phyloP scores from a whole-genome alignment of 92 coral and sea anemone species.

The Blastomussa wellsi region DNA sequence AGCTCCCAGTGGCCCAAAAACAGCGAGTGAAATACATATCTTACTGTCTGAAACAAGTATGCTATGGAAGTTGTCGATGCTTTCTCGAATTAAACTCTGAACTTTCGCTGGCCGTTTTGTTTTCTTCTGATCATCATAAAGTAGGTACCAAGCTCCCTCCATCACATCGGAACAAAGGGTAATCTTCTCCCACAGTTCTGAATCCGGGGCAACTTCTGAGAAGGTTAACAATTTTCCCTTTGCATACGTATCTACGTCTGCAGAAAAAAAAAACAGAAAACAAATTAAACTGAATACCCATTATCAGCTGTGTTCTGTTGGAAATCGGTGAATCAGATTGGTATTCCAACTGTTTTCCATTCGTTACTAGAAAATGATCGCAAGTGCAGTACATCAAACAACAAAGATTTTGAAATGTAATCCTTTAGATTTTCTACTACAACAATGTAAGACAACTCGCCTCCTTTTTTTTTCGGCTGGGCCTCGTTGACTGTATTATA shows the following conservation, averaged over 20 bases:
- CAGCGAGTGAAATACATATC: slow-evolving; percentile 46
- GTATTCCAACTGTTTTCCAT: too few species aligned
- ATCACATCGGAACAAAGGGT: slow-evolving; percentile 42
- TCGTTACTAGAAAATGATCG: too few species aligned
- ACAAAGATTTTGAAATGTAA: too few species aligned
- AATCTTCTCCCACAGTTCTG: slow-evolving; percentile 36
- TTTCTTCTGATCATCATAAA: slow-evolving; percentile 30
- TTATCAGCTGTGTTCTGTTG: too few species aligned
- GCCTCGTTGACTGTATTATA: too few species aligned
- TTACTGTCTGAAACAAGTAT: slow-evolving; percentile 38
- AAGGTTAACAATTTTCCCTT: not conserved
- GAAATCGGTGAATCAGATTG: too few species aligned
- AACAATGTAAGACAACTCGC: too few species aligned
- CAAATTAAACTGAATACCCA: not conserved
- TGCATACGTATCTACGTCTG: slow-evolving; percentile 11
- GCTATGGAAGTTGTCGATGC: slow-evolving; percentile 31
- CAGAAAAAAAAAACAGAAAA: not conserved
- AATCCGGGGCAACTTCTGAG: not conserved
- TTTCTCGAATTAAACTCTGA: slow-evolving; percentile 33
- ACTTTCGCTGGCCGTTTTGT: not conserved
- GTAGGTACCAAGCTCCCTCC: slow-evolving; percentile 55
- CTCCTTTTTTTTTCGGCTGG: too few species aligned
- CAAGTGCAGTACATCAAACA: too few species aligned
- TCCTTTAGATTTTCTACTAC: too few species aligned
- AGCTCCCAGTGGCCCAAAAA: slow-evolving; percentile 56